Base-by-base conservation (phyloP, 2,888 invertebrate species). In the Scaptomyza polygonia region DNA sequence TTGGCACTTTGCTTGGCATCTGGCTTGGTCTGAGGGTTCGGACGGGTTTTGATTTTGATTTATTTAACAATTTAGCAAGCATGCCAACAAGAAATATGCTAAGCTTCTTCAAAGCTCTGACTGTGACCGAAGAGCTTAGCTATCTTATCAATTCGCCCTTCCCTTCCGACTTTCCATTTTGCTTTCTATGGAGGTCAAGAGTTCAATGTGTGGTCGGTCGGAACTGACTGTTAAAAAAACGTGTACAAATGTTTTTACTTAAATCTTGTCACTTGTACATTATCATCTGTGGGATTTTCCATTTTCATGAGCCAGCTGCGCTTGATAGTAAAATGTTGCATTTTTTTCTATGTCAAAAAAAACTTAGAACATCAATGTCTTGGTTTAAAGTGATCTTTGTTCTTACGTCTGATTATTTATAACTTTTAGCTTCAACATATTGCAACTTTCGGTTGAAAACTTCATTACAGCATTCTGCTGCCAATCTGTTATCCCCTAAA, bases 61-160 rank as follows among this genome's bases (percentile, higher is more conserved):
- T 82, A 82, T 82, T 82, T 84, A 78, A 81, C 85, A 80, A 82
- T 86, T 84, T 82, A 72, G 81, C 81, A 74, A 65, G 36, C 67
- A 82, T 14, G 8, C 52, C 48, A 65, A 56, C 64, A 66, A 67
- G 56, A 58, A 69, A 61, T 62, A 70, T 70, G 59, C 57, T 84
- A 68, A 78, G 67, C 79, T 73, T 52, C 65, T 67, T 55, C 57
- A 69, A 67, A 75, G 63, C 69, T 68, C 62, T 67, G 64, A 68
- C 76, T 72, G 36, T 49, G 59, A 73, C 63, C 55, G 64, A 63
- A 8, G 49, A 51, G 43, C 51, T 47, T 21, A 53, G 53, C 30
- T 47, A n/a, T 21, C 14, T 14, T 45, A 39, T 39, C 39, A 36
- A 14, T 36, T 36, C 14, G 0, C 49, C 34, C n/a, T 7, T 4